Evolutionary conservation across 1,140 invertebrate genomes (phyloP), one percentile per base, ranked within the genome.

Genomic region (Euglossa dilemma): DNA sequence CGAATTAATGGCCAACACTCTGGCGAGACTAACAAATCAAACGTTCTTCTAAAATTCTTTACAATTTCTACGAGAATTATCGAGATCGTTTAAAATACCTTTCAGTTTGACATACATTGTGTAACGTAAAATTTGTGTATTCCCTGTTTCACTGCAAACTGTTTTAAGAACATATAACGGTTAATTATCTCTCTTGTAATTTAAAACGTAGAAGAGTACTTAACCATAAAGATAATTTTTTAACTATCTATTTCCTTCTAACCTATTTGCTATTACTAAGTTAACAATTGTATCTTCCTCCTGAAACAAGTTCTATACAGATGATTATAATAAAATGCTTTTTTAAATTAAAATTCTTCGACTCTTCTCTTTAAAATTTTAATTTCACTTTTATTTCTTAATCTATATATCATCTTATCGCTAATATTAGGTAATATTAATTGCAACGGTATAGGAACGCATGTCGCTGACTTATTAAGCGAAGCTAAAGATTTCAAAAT

Each of bases 1-100:
- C 25, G 28, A 54, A 56, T 72, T 59, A 59, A 73, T 52, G n/a
- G 20, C 14, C 3, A 59, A 50, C 75, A 74, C 36, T 28, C 2
- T n/a, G 69, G 20, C 25, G 52, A 63, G 50, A 63, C 69, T 80
- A 63, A 59, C 43, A 5, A 50, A 12, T 20, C 6, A 72, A 72
- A 25, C 64, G 25, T 73, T 14, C 12, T 45, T 54, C 7, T 6
- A 50, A 20, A 79, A 79, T 70, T 36, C 8, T 18, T 28, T 20
- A 1, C 25, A 12, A 0, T n/a, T 47, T 5, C 0, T 18, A 16
- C 9, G 56, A 16, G 18, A 25, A 73, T 59, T 28, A 4, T 73
- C 45, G 12, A 57, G 36, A 18, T 11, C 20, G 20, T 28, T 45
- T 8, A 11, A 1, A 6, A 6, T 63, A 28, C 6, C 0, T 8